Base-by-base conservation (phyloP, 2,888 invertebrate genomes). In the Drosophila borborema region DNA sequence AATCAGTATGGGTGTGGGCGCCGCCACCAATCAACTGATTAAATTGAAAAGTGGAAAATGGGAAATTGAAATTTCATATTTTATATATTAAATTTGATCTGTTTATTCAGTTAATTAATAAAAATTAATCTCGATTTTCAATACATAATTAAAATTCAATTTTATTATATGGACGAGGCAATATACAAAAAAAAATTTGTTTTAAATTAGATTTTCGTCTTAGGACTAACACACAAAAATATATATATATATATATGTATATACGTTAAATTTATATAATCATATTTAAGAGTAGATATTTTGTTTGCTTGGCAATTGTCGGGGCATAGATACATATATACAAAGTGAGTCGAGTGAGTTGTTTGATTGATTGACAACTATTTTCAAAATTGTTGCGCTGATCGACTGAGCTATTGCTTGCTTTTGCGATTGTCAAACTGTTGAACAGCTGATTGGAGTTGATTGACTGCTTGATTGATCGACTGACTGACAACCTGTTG, bases 401-500 rank as follows among this genome's bases (percentile, higher is more conserved):
- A 31, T 49, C n/a, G 28, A 48, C 16, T 16, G 48, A 48, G 46
- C 14, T 45, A 20, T 45, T 45, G 43, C 43, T 46, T 46, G 48
- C 48, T 28, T 20, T 34, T 18, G 38, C 18, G 14, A 20, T 43
- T 62, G 58, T 58, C 16, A n/a, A 43, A 23, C 34, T 18, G 62
- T 45, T 48, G 38, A 16, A 53, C 53, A 53, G 64, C 14, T 34
- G n/a, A 9, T 9, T 48, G n/a, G 0, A 9, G 45, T 38, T 49
- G 63, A 41, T 49, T 23, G 41, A 41, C 18, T 49, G 43, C 14
- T 7, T 46, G 62, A 34, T 34, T 41, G 64, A 64, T 28, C 45
- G 67, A 68, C 51, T 61, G 69, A 59, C 69, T 74, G 83, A 73
- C 90, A 90, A 79, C 87, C 87, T 81, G 89, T 89, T 90, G 90